Evolutionary conservation across 2,113 vertebrate genomes (phyloP), one percentile per base, ranked within the genome.

Genomic region (Bambusicola thoracicus): DNA sequence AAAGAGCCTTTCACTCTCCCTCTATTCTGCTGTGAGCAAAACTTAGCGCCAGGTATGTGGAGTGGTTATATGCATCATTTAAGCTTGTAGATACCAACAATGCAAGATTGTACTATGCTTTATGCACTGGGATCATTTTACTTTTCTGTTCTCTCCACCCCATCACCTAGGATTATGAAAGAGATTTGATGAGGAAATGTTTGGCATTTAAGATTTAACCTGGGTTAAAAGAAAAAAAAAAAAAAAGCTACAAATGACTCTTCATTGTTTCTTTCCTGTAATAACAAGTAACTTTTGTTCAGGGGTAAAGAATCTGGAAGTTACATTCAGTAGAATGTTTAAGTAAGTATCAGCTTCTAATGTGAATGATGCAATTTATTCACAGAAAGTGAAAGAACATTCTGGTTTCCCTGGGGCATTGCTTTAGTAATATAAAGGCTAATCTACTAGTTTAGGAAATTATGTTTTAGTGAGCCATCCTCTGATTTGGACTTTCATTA

Each of bases 311-410:
- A 17, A 70, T 72, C 30, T 66, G 76, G 81, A 91, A 90, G 30
- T 32, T 81, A 38, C 13, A 24, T 65, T 86, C 27, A 62, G 46
- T 86, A 66, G 72, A 93, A 94, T 77, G 74, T 81, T 83, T 92
- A 92, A 77, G 63, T 20, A 75, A 67, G 30, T 56, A 58, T 48
- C 56, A 88, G 13, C 30, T 69, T 82, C 53, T 84, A 65, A 49
- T 24, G 43, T n/a, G 65, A 90, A 34, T 2, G 1, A 48, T 74
- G 36, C 69, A 67, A 87, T 84, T 90, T 62, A 94, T 87, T 95
- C 83, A 89, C 40, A 82, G 89, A 88, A 93, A 92, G 40, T 0
- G 5, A 89, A 96, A 79, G 69, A 68, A 81, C 63, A 77, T 80
- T 87, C 25, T 74, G 40, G 18, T 79, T 93, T 83, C 84, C 77